phyloP scores from a whole-genome alignment of 2,113 vertebrate species.

The Stictonetta naevosa region DNA sequence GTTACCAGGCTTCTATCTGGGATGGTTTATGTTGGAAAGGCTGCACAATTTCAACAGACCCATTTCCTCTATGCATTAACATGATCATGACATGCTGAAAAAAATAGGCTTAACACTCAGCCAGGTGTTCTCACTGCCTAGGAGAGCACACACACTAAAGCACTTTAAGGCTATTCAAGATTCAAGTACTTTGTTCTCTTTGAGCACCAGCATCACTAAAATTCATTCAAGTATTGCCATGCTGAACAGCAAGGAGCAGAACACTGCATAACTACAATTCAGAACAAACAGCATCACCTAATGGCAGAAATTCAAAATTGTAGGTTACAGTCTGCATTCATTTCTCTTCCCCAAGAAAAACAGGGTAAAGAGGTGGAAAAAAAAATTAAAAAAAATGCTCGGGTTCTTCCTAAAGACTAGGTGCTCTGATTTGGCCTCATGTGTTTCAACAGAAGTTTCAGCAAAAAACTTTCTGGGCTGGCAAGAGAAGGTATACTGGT shows the following conservation, averaged over 20 bases:
- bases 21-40: background rate
- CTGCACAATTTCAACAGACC: background rate
- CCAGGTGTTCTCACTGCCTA: background rate
- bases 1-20: background rate
- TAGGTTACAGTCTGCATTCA: background rate
- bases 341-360: background rate
- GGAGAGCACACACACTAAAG: background rate
- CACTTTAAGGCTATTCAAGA: background rate
- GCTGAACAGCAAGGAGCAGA: background rate
- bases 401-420: background rate
- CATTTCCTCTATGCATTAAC: background rate
- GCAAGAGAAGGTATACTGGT: background rate
- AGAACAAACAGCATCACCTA: conserved; percentile 52
- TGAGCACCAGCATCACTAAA: background rate
- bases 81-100: background rate
- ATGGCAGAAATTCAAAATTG: conserved; percentile 35
- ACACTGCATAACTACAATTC: background rate
- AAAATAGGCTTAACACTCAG: background rate
- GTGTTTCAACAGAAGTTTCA: background rate
- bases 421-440: background rate
- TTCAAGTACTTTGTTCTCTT: background rate
- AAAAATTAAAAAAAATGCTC: background rate
- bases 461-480: background rate
- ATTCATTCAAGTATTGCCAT: background rate
- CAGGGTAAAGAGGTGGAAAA: background rate